Percentiles rank a stretch among this genome's conserved stretches.
Evolutionary conservation across 2,113 vertebrate genomes (phyloP).

Genomic region (Thalassoma bifasciatum): DNA sequence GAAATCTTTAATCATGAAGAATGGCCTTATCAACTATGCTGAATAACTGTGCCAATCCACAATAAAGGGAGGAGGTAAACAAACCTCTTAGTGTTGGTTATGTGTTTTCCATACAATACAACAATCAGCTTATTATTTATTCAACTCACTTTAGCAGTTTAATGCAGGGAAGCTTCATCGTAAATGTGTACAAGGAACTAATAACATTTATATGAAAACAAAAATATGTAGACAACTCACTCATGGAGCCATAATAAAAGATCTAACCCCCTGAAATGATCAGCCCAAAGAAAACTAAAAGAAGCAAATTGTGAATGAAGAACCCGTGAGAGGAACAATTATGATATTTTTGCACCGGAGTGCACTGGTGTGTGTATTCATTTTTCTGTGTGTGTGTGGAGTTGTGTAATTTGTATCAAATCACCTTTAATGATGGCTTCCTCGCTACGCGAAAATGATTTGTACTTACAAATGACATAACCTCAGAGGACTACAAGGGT

Average conservation of each 20-base stretch:
- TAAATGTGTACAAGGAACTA: neutral
- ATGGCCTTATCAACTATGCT: slow-evolving; percentile 68
- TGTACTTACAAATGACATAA: slow-evolving; percentile 21
- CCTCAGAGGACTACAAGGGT: neutral
- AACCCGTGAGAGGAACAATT: slow-evolving; percentile 44
- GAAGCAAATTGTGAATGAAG: slow-evolving; percentile 42
- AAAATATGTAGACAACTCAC: neutral
- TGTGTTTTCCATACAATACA: slow-evolving; percentile 66
- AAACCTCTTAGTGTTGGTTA: slow-evolving; percentile 50
- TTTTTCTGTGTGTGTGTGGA: slow-evolving; percentile 24
- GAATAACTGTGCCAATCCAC: slow-evolving; percentile 64
- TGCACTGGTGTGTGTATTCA: slow-evolving; percentile 2
- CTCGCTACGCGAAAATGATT: slow-evolving; percentile 33
- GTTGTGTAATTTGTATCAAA: slow-evolving; percentile 61
- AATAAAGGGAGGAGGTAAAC: slow-evolving; percentile 56
- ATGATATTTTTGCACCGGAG: slow-evolving; percentile 14
- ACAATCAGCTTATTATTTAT: slow-evolving; percentile 41
- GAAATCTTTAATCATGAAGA: slow-evolving; percentile 79
- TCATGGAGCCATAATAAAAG: slow-evolving; percentile 56
- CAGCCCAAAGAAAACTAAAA: slow-evolving; percentile 58
- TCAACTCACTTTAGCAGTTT: slow-evolving; percentile 20
- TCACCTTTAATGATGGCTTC: slow-evolving; percentile 47
- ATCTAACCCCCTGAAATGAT: slow-evolving; percentile 62
- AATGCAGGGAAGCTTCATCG: slow-evolving; percentile 22
- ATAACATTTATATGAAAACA: neutral